These are phyloP conservation scores for Cotesia chilonis DNA, from an alignment of 1,140 invertebrate genomes.

Conservation along the genomic window DNA sequence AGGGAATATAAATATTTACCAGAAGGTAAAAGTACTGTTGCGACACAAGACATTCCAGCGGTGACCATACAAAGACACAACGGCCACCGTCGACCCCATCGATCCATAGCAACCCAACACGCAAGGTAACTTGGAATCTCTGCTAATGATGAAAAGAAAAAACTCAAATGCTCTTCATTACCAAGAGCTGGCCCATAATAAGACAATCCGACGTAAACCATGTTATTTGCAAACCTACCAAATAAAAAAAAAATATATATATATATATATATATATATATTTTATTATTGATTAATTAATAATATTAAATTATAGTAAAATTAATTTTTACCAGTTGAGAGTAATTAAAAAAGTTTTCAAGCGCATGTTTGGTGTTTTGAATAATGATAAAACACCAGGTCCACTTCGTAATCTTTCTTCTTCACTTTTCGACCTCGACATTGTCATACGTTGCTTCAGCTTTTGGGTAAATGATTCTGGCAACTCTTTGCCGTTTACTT, in stretches of 20 bases:
- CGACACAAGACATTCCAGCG: conserved; percentile 82
- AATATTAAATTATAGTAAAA: conserved; percentile 2
- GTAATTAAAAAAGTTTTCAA: conserved; percentile 76
- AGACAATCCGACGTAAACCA: conserved; percentile 86
- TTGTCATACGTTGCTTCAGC: conserved; percentile 75
- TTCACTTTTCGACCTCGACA: conserved; percentile 73
- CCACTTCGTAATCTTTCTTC: conserved; percentile 69
- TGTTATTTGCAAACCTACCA: conserved; percentile 73
- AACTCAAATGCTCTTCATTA: conserved; percentile 85
- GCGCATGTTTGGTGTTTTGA: conserved; percentile 86
- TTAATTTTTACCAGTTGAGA: conserved; percentile 75
- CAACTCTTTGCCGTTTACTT: conserved; percentile 78
- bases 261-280: not conserved
- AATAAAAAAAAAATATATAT: conserved; percentile 5
- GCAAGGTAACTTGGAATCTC: conserved; percentile 86
- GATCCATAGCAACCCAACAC: conserved; percentile 86
- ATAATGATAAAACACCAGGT: conserved; percentile 77
- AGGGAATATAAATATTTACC: conserved; percentile 63
- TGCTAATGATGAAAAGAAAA: conserved; percentile 82
- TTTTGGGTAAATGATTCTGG: conserved; percentile 77
- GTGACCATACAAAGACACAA: conserved; percentile 84
- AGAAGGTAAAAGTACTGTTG: conserved; percentile 78
- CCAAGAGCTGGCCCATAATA: conserved; percentile 88
- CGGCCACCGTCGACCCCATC: conserved; percentile 84
- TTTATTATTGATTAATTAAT: not conserved